Percentiles rank a stretch among this genome's conserved stretches.
These are phyloP conservation scores for Schizothorax lantsangensis DNA, from an alignment of 2,797 vertebrate species.

Conservation along the genomic window DNA sequence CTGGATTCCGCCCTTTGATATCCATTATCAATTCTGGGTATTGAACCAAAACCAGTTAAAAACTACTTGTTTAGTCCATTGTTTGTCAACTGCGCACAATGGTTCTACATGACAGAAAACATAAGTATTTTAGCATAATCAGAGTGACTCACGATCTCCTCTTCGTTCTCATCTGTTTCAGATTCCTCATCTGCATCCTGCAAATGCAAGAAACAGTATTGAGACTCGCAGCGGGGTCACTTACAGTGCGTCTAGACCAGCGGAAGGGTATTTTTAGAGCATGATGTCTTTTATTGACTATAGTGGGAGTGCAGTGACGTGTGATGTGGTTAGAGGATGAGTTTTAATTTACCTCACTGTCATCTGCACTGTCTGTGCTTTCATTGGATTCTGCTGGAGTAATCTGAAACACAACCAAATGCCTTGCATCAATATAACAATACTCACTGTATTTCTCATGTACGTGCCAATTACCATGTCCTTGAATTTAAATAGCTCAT, in stretches of 20 bases:
- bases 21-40: background rate
- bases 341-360: slow-evolving; percentile 68
- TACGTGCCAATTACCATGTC: slow-evolving; percentile 15
- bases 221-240: slow-evolving; percentile 17
- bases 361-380: slow-evolving; percentile 70
- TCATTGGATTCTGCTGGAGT: slow-evolving; percentile 70
- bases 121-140: background rate
- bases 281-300: slow-evolving; percentile 37
- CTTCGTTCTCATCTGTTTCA: slow-evolving; percentile 65
- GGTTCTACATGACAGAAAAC: background rate
- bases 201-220: slow-evolving; percentile 33
- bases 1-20: background rate
- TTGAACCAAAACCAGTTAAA: background rate
- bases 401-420: slow-evolving; percentile 61
- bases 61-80: background rate
- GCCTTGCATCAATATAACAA: slow-evolving; percentile 29
- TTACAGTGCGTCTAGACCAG: slow-evolving; percentile 20
- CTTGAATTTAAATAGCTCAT: background rate
- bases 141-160: slow-evolving; percentile 70
- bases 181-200: slow-evolving; percentile 53
- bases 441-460: background rate
- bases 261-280: slow-evolving; percentile 32
- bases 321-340: slow-evolving; percentile 38
- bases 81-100: background rate
- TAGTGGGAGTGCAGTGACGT: slow-evolving; percentile 5